Evolutionary conservation across 1,140 invertebrate genomes (phyloP).

Genomic region (Bombus confusus): DNA sequence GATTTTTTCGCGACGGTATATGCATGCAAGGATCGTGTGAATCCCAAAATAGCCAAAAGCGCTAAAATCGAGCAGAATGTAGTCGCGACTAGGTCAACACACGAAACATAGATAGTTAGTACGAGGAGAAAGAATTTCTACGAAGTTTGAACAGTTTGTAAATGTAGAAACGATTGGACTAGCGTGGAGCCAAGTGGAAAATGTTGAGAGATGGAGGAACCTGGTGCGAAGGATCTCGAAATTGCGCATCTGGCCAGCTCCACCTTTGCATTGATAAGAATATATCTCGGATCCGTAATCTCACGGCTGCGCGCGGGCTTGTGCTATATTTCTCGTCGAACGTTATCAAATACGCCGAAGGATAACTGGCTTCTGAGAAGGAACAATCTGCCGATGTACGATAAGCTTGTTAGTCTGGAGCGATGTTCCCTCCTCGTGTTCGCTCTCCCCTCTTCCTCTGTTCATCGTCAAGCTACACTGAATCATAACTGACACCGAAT

Average conservation of each 20-base stretch:
- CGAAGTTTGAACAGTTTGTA: not conserved
- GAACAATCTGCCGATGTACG: slow-evolving; percentile 53
- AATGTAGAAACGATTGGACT: not conserved
- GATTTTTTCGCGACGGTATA: too few relatives aligned
- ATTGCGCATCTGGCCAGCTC: slow-evolving; percentile 15
- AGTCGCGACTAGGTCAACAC: too few relatives aligned
- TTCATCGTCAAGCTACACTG: slow-evolving; percentile 37
- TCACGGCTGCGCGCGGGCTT: slow-evolving; percentile 16
- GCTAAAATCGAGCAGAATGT: too few relatives aligned
- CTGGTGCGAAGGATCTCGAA: not conserved
- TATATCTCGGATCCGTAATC: slow-evolving; percentile 54
- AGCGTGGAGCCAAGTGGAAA: not conserved
- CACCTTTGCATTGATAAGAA: slow-evolving; percentile 51
- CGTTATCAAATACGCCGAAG: slow-evolving; percentile 58
- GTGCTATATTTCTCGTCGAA: slow-evolving; percentile 48
- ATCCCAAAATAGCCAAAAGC: too few relatives aligned
- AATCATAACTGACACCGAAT: slow-evolving; percentile 56
- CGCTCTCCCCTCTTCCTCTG: not conserved
- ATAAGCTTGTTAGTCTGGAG: slow-evolving; percentile 46
- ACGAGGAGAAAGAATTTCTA: not conserved
- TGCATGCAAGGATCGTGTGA: too few relatives aligned
- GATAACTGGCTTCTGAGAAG: slow-evolving; percentile 49
- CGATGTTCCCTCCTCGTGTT: not conserved
- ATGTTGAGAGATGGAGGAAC: not conserved
- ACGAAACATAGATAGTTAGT: too few relatives aligned